Base-by-base conservation (phyloP, 2,113 vertebrate genomes). In the Seriola aureovittata region DNA sequence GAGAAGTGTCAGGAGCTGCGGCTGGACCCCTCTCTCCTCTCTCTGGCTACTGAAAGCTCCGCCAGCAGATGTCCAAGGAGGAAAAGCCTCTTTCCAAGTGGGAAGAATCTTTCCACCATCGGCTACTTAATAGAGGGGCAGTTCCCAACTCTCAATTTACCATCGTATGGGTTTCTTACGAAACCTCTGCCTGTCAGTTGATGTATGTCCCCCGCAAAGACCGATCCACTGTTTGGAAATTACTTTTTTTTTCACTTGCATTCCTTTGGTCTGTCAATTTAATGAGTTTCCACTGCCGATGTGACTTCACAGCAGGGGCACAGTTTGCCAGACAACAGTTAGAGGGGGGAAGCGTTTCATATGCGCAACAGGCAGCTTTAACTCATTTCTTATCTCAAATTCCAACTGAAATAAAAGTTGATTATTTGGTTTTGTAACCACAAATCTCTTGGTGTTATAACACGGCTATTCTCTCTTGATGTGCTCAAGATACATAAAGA, bases 111-210 rank as follows among this genome's bases (percentile, higher is more conserved):
- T 94, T 94, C 94, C 95, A 94, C 95, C 94, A 94, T 92, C 95
- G 95, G 96, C 96, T 97, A 94, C 98, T 99, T 98, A 99, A 98
- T 95, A 96, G 96, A 96, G 95, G 97, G 97, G 97, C 96, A 96
- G 97, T 96, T 96, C 97, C 96, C 95, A 93, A 81, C 94, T 95
- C 96, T 96, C 96, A 92, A 86, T 96, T 96, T 96, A 96, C 95
- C 95, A 94, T 94, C 94, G 92, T 93, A 94, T 90, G 93, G 91
- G 78, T 54, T 80, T 93, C 94, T 97, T 96, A 96, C 96, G 96
- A 98, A 97, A 97, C 93, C 80, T 93, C 90, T 94, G 95, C 92
- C 93, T 95, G 94, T 94, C 95, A 95, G 89, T 79, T 71, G 85
- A 85, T 85, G 69, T 8, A 77, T 85, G 77, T 72, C 84, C 78